phyloP scores from a whole-genome alignment of 2,797 vertebrate genomes.

The Linurgus olivaceus region DNA sequence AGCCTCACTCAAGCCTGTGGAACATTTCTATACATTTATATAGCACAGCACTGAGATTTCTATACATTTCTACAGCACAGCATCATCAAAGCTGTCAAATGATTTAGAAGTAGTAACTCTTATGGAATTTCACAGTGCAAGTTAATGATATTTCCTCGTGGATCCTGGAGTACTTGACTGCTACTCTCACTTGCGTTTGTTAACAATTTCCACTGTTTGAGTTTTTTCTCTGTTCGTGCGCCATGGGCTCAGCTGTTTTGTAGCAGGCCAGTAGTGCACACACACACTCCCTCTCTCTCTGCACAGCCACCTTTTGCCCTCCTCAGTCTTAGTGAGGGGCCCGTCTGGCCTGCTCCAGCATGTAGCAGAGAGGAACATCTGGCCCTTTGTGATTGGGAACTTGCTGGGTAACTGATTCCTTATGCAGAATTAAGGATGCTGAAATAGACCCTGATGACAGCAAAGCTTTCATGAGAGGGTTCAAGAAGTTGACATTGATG shows the following conservation, averaged over 20 bases:
- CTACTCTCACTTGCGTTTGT: neutral
- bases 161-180: neutral
- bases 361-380: constrained; percentile 57
- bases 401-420: constrained; percentile 57
- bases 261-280: neutral
- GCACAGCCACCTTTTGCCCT: constrained; percentile 40
- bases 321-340: constrained; percentile 38
- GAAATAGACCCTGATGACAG: constrained; percentile 58
- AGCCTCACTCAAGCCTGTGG: neutral
- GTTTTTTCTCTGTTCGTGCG: neutral
- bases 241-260: neutral
- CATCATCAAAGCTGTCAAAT: neutral
- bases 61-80: neutral
- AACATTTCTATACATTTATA: neutral
- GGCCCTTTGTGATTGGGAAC: constrained; percentile 66
- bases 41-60: neutral
- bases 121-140: neutral
- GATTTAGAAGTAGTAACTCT: neutral
- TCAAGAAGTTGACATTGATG: constrained; percentile 46
- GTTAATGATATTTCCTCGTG: neutral
- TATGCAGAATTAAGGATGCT: constrained; percentile 59
- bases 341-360: constrained; percentile 36
- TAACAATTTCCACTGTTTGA: neutral
- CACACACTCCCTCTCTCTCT: neutral
- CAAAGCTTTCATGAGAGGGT: constrained; percentile 53